These are phyloP conservation scores for Tretioscincus oriximinensis DNA, from an alignment of 2,113 vertebrate genomes.

Conservation along the genomic window DNA sequence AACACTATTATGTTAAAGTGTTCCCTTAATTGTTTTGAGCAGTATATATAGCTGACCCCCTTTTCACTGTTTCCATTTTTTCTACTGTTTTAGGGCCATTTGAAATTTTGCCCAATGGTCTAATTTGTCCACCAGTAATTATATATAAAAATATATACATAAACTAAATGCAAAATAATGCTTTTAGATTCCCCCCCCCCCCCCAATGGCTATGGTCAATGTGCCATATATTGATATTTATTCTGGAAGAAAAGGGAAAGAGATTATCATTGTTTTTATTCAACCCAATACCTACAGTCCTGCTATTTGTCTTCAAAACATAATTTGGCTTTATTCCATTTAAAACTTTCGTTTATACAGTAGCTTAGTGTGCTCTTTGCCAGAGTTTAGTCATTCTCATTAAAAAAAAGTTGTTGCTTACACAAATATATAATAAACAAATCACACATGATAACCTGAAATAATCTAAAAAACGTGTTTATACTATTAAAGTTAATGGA, in stretches of 20 bases:
- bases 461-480: background rate
- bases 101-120: constrained; percentile 44
- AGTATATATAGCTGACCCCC: background rate
- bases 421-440: constrained; percentile 6
- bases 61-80: constrained; percentile 46
- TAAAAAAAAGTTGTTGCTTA: constrained; percentile 24
- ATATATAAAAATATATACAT: background rate
- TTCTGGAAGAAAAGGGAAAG: background rate
- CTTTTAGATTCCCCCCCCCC: constrained; percentile 37
- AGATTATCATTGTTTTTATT: constrained; percentile 40
- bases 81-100: constrained; percentile 35
- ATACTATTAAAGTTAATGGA: background rate
- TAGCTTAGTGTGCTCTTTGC: constrained; percentile 28
- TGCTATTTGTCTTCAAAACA: constrained; percentile 46
- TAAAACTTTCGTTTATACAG: constrained; percentile 46
- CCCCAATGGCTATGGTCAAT: constrained; percentile 25
- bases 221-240: constrained; percentile 39
- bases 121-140: constrained; percentile 28
- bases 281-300: constrained; percentile 33
- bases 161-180: constrained; percentile 37
- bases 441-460: background rate
- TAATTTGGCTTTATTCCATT: constrained; percentile 54
- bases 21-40: too few relatives aligned
- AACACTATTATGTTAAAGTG: too few relatives aligned
- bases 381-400: constrained; percentile 40